Conservation (phyloP, 1,140 invertebrate species). For the Zaprionus ghesquierei region DNA sequence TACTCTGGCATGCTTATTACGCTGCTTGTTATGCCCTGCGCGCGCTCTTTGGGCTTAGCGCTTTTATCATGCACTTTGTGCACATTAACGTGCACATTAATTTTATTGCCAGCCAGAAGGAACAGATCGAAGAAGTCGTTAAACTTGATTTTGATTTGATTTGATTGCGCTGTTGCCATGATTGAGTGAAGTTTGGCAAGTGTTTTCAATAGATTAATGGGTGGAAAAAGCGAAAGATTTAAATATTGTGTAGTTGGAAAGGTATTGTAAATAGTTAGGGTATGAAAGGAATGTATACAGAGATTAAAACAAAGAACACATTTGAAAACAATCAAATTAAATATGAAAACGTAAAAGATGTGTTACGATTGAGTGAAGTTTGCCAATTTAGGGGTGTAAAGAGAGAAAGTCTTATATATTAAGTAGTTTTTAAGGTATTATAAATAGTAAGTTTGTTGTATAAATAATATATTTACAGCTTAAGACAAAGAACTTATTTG, state of each 20-base stretch:
- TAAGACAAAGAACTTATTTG: too few species aligned
- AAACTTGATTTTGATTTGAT: constrained; percentile 12
- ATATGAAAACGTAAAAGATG: too few species aligned
- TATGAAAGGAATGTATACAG: neutral
- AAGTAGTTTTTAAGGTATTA: too few species aligned
- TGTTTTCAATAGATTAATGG: neutral
- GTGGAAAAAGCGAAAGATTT: neutral
- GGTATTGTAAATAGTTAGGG: neutral
- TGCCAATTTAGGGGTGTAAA: too few species aligned
- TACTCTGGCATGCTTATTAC: constrained; percentile 28
- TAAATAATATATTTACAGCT: too few species aligned
- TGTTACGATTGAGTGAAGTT: too few species aligned
- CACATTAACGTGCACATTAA: neutral
- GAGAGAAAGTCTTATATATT: too few species aligned
- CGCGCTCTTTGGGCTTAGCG: constrained; percentile 16
- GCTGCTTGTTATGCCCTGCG: constrained; percentile 17
- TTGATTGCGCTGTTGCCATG: neutral
- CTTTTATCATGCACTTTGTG: constrained; percentile 7
- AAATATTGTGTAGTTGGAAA: neutral
- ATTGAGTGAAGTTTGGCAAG: neutral
- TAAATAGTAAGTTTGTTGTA: too few species aligned
- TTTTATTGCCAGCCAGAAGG: neutral
- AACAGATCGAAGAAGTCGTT: constrained; percentile 12
- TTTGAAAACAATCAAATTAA: too few species aligned
- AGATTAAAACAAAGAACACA: too few species aligned